Evolutionary conservation across 2,113 vertebrate species (phyloP), one percentile per base, ranked within the genome.

Genomic region (Hippocampus comes): DNA sequence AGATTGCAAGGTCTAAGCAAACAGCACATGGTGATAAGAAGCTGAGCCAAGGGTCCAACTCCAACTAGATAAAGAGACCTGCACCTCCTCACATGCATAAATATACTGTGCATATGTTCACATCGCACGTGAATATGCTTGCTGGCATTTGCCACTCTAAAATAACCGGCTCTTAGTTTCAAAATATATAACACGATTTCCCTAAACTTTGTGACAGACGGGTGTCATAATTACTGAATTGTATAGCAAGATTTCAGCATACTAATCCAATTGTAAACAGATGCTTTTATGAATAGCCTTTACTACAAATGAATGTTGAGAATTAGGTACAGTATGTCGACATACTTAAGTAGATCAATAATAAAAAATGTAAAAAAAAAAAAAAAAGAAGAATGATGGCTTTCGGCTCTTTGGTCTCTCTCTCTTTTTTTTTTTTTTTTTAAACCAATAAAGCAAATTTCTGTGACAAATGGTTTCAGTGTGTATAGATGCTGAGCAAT

Each of bases 21-120:
- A 93, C 88, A 92, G 70, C 61, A 73, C 70, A 60, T 55, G 70
- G 78, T 76, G 91, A 93, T 93, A 92, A 92, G 86, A 76, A 75
- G 49, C 25, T 70, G 83, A 80, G 80, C 82, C 70, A 87, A 91
- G 90, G 92, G 92, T 93, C 92, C 86, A 93, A 93, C 89, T 93
- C 92, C 92, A 93, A 78, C 69, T 11, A 87, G 91, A 92, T 92
- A 93, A 91, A 86, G 76, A 76, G 72, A 79, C 68, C 73, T 72
- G 71, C 71, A 69, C 41, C 2, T 14, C 68, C 78, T 65, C 67
- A 71, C 53, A 73, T 49, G 71, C 70, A 71, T 71, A 43, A 23
- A 68, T 51, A 67, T 53, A 65, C 4, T 17, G n/a, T 25, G 23
- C 15, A 65, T 60, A 67, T 70, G 30, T 67, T 64, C 12, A 82